Evolutionary conservation across 2,888 invertebrate genomes (phyloP), one percentile per base, ranked within the genome.

Genomic region (Electrophaes corylata): DNA sequence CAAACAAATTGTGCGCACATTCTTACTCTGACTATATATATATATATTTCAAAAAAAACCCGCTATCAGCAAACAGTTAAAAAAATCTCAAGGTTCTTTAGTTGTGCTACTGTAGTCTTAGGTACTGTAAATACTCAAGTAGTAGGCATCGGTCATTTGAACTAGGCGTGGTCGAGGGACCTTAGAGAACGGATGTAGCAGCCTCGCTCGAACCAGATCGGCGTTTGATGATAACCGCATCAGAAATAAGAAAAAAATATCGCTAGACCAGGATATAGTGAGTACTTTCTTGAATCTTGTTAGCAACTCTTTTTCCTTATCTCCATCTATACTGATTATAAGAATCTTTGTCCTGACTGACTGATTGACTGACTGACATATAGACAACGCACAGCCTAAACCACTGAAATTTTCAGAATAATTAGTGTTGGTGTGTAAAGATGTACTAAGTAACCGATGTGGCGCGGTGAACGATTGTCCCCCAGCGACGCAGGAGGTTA

Each of bases 181-280:
- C 87, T 86, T 80, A 86, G 81, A 76, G 83, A 86, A 77, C 87
- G 89, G 88, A 88, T 88, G 86, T 86, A 76, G 83, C 83, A 86
- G 86, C 87, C 88, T 87, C 86, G 86, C 73, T 79, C 72, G 78
- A 79, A 81, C 78, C 84, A 83, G 86, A 86, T 87, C 84, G 70
- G 77, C 77, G 78, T 80, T 80, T 80, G 83, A 84, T 82, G 87
- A 88, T 88, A 88, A 87, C 79, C 76, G 77, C 77, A 78, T 82
- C 83, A 77, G 80, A 84, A 78, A 78, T 75, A 80, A 81, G 75
- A 72, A 72, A 77, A 77, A 81, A 79, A 69, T 8, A 77, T 73
- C n/a, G 75, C n/a, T 54, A 54, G 49, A 20, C 12, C 35, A 11
- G 40, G 33, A 54, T 46, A 10, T 29, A 29, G 41, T 16, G 19